Base-by-base conservation (phyloP, 2,113 vertebrate species). In the Equus quagga region DNA sequence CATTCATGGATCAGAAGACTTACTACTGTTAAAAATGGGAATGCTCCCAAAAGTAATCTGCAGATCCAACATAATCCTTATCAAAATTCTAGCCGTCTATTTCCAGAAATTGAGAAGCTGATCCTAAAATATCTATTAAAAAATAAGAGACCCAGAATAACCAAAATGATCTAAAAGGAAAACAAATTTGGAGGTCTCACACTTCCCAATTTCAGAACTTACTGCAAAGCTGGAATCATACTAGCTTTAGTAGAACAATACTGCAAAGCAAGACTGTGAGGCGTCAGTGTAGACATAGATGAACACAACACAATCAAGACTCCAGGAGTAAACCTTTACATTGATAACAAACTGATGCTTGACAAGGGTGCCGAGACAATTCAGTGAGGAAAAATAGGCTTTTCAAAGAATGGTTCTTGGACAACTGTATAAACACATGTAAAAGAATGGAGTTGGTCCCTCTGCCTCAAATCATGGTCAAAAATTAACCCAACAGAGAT, bases 71-170 rank as follows among this genome's bases (percentile, higher is more conserved):
- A 87, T 36, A 87, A 70, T 87, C 2, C 13, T 28, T 81, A 26
- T 64, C 46, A 82, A 89, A 94, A 65, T 65, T 84, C 81, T 84
- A 49, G 44, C 31, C 56, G 60, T 28, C 44, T 92, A n/a, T 54
- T 81, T 94, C n/a, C 46, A 94, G 46, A 83, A 89, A 94, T 81
- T 44, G 14, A 82, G 58, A 89, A 82, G 26, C n/a, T 54, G 3
- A 26, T 65, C n/a, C 15, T 70, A 44, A 89, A 89, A 49, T 75
- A 70, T 26, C 7, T 21, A 54, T 65, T 72, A 33, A 73, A 44
- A 73, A 73, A 8, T 0, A 5, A 69, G 8, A 19, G 6, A 62
- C 18, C 12, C 31, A 54, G 33, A 54, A 49, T 31, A 80, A 23
- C 23, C 24, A 88, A 62, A 81, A 58, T 81, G 18, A 72, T 72